Base-by-base conservation (phyloP, 2,113 vertebrate species). In the Lethenteron camtschaticum region DNA sequence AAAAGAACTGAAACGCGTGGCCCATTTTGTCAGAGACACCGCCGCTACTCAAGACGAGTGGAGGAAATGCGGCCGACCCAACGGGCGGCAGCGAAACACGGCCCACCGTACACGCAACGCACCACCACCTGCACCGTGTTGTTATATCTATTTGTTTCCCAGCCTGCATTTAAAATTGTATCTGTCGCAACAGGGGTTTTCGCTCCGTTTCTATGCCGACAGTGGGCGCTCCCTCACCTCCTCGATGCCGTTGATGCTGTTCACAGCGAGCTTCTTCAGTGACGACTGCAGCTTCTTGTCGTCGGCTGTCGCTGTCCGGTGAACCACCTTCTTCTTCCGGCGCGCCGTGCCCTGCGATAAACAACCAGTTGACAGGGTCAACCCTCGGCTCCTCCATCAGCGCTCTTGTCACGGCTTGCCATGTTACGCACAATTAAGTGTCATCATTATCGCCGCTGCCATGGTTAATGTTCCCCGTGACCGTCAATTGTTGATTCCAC, bases 271-370 rank as follows among this genome's bases (percentile, higher is more conserved):
- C 74, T 96, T 99, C 82, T 96, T 99, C 76, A 96, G 82, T 9
- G 92, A 99, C 76, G 91, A 87, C 80, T 96, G 92, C 74, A 96
- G 90, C 77, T 99, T 96, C 77, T 99, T 96, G 80, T 99, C 94
- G 73, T 99, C 92, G 75, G 90, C 94, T 75, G 92, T 94, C 69
- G 94, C 90, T 56, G 92, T 96, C 81, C 90, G 91, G 79, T 99
- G 94, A 71, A 99, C 94, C 60, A 99, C 90, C 92, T 99, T 96
- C 85, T 95, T 96, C 89, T 96, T 96, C 83, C 94, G 88, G 77
- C 90, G 90, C 73, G 90, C 89, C 68, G 90, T 95, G 76, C 92
- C 94, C 90, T 99, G 72, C 59, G 71, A 77, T 71, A 74, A 11
- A 18, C 3, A 18, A 72, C 12, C 56, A 10, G 55, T 57, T 59